Conservation (phyloP, 2,888 invertebrate genomes). For the Drosophila merina region DNA sequence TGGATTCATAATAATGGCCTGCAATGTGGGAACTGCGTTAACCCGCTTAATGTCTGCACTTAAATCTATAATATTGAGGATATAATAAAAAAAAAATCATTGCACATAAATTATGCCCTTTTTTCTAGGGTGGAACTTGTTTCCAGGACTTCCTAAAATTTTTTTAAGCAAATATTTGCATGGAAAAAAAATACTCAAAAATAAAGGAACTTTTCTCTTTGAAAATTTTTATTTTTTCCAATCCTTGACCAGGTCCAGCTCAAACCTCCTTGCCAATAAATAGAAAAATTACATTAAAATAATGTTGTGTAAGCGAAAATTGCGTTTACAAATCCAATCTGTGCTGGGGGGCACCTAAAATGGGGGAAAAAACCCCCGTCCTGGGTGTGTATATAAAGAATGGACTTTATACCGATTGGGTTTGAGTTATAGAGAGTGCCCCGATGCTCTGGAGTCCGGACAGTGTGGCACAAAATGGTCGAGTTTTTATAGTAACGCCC, state of each 20-base stretch:
- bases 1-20: conserved; percentile 42
- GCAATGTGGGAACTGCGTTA: conserved; percentile 30
- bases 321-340: conserved; percentile 71
- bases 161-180: background rate
- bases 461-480: conserved; percentile 36
- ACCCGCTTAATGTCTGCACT: conserved; percentile 59
- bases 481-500: conserved; percentile 50
- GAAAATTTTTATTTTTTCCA: no score
- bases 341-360: conserved; percentile 28
- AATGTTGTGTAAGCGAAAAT: conserved; percentile 70
- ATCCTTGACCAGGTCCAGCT: conserved; percentile 20
- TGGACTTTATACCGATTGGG: conserved; percentile 1
- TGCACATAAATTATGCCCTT: conserved; percentile 60
- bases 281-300: conserved; percentile 67
- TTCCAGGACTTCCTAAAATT: background rate
- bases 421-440: conserved; percentile 1
- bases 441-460: background rate
- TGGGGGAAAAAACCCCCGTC: background rate
- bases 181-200: no score
- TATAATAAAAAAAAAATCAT: conserved; percentile 52
- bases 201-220: no score
- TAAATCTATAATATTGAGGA: conserved; percentile 71
- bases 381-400: background rate
- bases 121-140: conserved; percentile 51
- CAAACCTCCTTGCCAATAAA: conserved; percentile 30